Evolutionary conservation across 2,797 vertebrate genomes (phyloP).

Genomic region (Anomalospiza imberbis): DNA sequence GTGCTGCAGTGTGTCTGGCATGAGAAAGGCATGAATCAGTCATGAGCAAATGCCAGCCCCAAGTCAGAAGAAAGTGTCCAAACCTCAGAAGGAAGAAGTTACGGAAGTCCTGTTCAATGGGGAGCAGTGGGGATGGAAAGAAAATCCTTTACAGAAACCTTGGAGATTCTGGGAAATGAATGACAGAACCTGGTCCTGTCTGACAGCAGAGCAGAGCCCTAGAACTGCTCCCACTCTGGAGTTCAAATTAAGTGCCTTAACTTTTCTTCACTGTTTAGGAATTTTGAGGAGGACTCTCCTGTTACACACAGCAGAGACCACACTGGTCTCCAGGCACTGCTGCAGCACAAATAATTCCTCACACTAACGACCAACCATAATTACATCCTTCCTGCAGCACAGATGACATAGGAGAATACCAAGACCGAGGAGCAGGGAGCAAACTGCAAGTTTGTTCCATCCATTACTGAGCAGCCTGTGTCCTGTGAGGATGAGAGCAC

Average conservation of each 20-base stretch:
- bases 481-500: not conserved
- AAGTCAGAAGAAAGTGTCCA: not conserved
- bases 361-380: conserved; percentile 13
- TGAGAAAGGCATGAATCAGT: not conserved
- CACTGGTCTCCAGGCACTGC: conserved; percentile 8
- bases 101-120: not conserved
- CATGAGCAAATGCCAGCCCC: not conserved
- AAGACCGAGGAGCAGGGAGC: not conserved
- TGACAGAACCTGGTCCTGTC: not conserved
- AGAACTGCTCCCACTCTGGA: not conserved
- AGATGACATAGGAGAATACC: conserved; percentile 13
- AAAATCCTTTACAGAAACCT: not conserved
- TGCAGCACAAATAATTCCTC: conserved; percentile 21
- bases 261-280: conserved; percentile 16
- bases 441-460: not conserved
- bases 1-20: not conserved
- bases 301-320: conserved; percentile 4
- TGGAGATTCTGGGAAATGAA: not conserved
- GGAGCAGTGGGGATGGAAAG: not conserved
- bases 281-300: conserved; percentile 2
- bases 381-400: conserved; percentile 48
- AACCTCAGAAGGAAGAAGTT: not conserved
- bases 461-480: not conserved
- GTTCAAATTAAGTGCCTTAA: not conserved
- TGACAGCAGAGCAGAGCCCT: not conserved